These are phyloP conservation scores for Drosophila subobscura DNA, from an alignment of 1,140 invertebrate species.

Conservation along the genomic window DNA sequence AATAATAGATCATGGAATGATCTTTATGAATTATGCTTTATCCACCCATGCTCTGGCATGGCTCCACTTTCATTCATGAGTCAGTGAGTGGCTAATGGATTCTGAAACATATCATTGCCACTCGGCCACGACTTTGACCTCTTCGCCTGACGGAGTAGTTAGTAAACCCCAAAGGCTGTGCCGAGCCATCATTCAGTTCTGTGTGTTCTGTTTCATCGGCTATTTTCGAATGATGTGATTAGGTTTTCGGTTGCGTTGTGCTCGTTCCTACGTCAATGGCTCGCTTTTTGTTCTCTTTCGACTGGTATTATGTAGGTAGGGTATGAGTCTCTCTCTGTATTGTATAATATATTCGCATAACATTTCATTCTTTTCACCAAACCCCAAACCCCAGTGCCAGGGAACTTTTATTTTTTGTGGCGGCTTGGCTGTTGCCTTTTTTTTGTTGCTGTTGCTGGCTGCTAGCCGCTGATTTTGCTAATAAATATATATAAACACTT, in stretches of 20 bases:
- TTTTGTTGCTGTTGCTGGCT: constrained; percentile 26
- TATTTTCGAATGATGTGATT: constrained; percentile 70
- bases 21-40: constrained; percentile 3
- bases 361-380: constrained; percentile 73
- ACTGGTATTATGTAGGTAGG: constrained; percentile 44
- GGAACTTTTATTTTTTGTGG: constrained; percentile 28
- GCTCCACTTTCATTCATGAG: constrained; percentile 46
- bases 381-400: not conserved
- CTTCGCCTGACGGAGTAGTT: not conserved
- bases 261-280: constrained; percentile 49
- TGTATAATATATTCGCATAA: constrained; percentile 75
- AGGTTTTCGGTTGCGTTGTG: constrained; percentile 42
- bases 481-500: constrained; percentile 67
- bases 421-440: constrained; percentile 30
- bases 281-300: constrained; percentile 29
- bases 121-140: constrained; percentile 44
- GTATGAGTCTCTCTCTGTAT: constrained; percentile 7
- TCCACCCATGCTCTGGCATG: not conserved
- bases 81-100: constrained; percentile 42
- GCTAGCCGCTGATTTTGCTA: constrained; percentile 24
- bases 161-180: constrained; percentile 18
- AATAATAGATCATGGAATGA: constrained; percentile 7
- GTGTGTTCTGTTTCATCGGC: constrained; percentile 64
- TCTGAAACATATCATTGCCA: constrained; percentile 40
- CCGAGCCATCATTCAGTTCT: constrained; percentile 29